A percentile compares a stretch with the other conserved stretches of the same genome.
phyloP scores from a whole-genome alignment of 2,888 invertebrate species.

The Trichopoda pennipes region DNA sequence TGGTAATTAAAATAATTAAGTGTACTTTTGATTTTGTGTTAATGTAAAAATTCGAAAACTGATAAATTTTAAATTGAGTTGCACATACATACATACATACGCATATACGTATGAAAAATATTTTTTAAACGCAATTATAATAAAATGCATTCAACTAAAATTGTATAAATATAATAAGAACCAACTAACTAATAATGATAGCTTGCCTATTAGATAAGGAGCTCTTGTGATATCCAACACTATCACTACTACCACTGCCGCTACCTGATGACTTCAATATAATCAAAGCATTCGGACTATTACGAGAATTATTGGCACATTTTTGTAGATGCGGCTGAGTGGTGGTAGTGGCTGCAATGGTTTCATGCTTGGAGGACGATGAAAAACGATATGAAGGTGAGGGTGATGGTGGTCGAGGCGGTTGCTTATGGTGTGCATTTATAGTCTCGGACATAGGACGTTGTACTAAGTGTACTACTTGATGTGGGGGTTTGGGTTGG shows the following conservation, averaged over 20 bases:
- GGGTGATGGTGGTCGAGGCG: conserved; percentile 70
- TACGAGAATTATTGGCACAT: conserved; percentile 55
- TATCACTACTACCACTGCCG: conserved; percentile 70
- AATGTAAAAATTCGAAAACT: no score
- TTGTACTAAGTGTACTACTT: conserved; percentile 57
- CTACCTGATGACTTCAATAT: conserved; percentile 68
- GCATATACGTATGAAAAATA: neutral
- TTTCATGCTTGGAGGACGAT: conserved; percentile 72
- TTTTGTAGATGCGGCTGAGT: conserved; percentile 58
- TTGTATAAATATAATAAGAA: conserved; percentile 16
- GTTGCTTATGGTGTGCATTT: conserved; percentile 60
- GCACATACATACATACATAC: no score
- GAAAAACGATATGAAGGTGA: conserved; percentile 71
- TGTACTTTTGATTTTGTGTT: no score
- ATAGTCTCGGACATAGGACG: conserved; percentile 56
- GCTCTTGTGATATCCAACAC: conserved; percentile 71
- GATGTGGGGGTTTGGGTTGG: conserved; percentile 62
- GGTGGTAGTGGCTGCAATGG: conserved; percentile 61
- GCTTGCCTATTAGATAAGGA: conserved; percentile 73
- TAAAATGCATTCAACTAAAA: neutral
- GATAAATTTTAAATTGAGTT: no score
- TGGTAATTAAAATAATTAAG: no score
- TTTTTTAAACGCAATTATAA: conserved; percentile 1
- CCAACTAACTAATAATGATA: conserved; percentile 62
- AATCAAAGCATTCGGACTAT: conserved; percentile 67